phyloP scores from a whole-genome alignment of 2,113 vertebrate species.

The Limnothrissa miodon region DNA sequence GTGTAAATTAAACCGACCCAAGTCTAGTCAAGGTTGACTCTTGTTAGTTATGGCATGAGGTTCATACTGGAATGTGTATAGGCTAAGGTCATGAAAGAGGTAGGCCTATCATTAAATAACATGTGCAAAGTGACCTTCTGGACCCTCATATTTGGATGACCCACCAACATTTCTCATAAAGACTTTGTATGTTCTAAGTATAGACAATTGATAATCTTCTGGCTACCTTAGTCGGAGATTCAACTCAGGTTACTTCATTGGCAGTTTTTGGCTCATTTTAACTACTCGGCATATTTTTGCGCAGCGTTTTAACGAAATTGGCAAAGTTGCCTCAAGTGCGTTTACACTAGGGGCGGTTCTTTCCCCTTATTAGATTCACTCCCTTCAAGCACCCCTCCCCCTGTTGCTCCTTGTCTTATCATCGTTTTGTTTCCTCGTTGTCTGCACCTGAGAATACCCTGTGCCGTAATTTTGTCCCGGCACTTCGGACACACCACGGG shows the following conservation, averaged over 20 bases:
- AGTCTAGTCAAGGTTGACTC: background rate
- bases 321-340: constrained; percentile 41
- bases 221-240: background rate
- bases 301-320: constrained; percentile 26
- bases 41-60: background rate
- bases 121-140: background rate
- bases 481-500: background rate
- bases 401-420: constrained; percentile 44
- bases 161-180: background rate
- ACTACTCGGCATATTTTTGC: background rate
- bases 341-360: constrained; percentile 66
- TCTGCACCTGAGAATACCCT: constrained; percentile 29
- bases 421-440: constrained; percentile 32
- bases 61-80: background rate
- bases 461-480: constrained; percentile 9
- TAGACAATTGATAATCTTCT: background rate
- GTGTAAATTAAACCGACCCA: background rate
- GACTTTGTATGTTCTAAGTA: background rate
- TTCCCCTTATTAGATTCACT: constrained; percentile 57
- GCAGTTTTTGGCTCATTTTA: background rate
- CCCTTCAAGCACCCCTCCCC: constrained; percentile 45
- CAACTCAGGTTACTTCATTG: background rate
- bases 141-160: background rate
- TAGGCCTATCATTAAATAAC: background rate
- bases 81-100: background rate